Evolutionary conservation across 2,888 invertebrate species (phyloP).

Genomic region (Conops quadrifasciatus): DNA sequence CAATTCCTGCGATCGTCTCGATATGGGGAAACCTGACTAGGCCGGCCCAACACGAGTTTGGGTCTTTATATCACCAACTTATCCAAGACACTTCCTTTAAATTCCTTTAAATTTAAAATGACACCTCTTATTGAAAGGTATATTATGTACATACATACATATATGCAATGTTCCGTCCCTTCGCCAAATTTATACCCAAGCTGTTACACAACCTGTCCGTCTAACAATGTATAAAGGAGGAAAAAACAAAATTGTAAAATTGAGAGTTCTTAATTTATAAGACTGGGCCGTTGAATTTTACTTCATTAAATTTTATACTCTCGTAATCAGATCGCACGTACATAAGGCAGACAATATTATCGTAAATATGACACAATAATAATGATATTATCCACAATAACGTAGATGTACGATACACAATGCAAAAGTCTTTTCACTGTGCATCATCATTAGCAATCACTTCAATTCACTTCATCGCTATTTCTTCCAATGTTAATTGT

Average conservation of each 20-base stretch:
- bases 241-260: neutral
- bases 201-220: neutral
- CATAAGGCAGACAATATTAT: neutral
- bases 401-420: neutral
- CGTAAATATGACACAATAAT: neutral
- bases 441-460: too few species aligned
- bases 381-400: neutral
- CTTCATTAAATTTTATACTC: neutral
- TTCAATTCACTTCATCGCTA: too few species aligned
- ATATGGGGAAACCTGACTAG: too few species aligned
- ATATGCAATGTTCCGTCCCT: neutral
- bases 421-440: too few species aligned
- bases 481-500: too few species aligned
- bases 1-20: too few species aligned
- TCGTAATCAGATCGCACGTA: neutral
- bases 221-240: neutral
- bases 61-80: too few species aligned
- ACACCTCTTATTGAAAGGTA: neutral
- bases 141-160: neutral
- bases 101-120: too few species aligned
- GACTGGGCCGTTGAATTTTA: too few species aligned
- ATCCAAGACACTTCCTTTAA: too few species aligned
- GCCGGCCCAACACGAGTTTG: too few species aligned
- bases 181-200: neutral
- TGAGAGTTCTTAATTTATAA: neutral